Evolutionary conservation across 2,888 invertebrate species (phyloP), one percentile per base, ranked within the genome.

Genomic region (Acronicta alni): DNA sequence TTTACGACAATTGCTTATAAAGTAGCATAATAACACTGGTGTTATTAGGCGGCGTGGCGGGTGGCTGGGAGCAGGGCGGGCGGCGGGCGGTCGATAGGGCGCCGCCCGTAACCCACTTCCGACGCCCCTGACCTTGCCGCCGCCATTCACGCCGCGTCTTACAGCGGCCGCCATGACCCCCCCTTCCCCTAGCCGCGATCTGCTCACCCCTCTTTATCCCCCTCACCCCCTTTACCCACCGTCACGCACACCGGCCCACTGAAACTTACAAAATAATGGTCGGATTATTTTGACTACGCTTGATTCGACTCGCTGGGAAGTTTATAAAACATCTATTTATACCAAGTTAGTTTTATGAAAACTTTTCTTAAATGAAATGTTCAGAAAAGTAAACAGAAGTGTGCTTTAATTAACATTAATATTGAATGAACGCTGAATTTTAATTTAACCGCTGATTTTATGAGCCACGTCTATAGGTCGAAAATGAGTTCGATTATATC

Each of bases 101-200:
- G 89, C 88, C 93, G 90, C 92, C 92, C 92, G 93, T 94, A 93
- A 92, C 93, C 93, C 92, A 94, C 91, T 92, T 93, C 93, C 92
- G 89, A 85, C 91, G 93, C 90, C 93, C 93, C 82, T 94, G 93
- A 94, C 93, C 93, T 94, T 94, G 93, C 87, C 83, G 82, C 87
- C 91, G 89, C 93, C 93, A 93, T 93, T 93, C 93, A 93, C 91
- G 86, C 85, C 85, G 86, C 86, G 86, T 89, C 91, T 90, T 89
- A 83, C 86, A 78, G 74, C 83, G 83, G 82, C 84, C 78, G 48
- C 77, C 77, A 53, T 75, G 74, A 63, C 71, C 62, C 72, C n/a
- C 70, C 67, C 51, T 44, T 60, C 46, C 37, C 46, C 62, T 57
- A 59, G 55, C 52, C 32, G 71, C 82, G 82, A 83, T 83, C 81